Conservation (phyloP, 2,797 vertebrate species). For the Clamator glandarius region DNA sequence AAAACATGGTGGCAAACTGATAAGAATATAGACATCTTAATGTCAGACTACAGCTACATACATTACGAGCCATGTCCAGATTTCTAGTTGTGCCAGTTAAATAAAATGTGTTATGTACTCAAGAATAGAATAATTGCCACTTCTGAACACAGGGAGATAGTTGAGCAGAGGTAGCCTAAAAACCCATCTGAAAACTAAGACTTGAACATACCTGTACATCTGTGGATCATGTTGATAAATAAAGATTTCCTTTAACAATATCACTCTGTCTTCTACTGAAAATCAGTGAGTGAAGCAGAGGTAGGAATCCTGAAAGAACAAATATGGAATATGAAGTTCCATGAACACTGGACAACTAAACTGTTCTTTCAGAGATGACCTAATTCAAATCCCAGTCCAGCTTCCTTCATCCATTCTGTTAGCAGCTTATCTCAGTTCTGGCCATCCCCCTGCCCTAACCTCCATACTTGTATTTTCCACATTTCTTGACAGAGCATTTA, state of each 20-base stretch:
- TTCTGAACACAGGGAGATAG: not conserved
- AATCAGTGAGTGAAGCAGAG: not conserved
- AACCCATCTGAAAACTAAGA: not conserved
- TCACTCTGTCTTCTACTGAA: not conserved
- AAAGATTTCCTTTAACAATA: not conserved
- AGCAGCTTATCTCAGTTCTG: not conserved
- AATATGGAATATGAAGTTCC: not conserved
- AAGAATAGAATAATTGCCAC: not conserved
- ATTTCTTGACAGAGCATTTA: not conserved
- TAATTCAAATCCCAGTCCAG: not conserved
- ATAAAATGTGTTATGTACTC: not conserved
- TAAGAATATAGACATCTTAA: not conserved
- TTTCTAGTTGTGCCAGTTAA: not conserved
- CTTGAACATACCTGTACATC: not conserved
- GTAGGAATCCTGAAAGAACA: not conserved
- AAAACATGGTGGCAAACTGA: not conserved
- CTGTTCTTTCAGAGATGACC: not conserved
- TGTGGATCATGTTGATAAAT: not conserved
- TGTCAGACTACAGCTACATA: not conserved
- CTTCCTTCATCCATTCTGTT: not conserved
- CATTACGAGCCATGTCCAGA: not conserved
- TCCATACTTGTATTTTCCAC: not conserved
- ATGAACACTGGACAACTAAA: not conserved
- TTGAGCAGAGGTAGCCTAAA: not conserved
- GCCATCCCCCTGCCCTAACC: rapidly evolving